Base-by-base conservation (phyloP, 2,888 invertebrate genomes). In the Conchocele bisecta region DNA sequence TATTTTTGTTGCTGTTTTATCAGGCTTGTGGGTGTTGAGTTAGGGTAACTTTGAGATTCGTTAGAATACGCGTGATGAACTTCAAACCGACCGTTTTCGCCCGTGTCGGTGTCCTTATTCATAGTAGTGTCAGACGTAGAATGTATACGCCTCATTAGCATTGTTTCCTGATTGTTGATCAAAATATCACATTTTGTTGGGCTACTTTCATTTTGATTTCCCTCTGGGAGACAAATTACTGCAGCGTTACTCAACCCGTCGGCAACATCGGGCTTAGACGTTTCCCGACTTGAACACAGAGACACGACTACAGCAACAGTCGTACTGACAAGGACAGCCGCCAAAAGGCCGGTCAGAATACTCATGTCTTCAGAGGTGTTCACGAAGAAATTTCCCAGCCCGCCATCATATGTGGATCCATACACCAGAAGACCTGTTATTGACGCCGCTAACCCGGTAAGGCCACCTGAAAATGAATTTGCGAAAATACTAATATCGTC, bases 311-410 rank as follows among this genome's bases (percentile, higher is more conserved):
- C 67, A 17, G 83, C 81, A 0, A 86, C 76, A 22, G 74, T 46
- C n/a, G 85, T 65, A 39, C 83, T 84, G 15, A n/a, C n/a, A n/a
- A n/a, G n/a, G n/a, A n/a, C n/a, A n/a, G n/a, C n/a, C n/a, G n/a
- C n/a, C n/a, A 13, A 44, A 26, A 33, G n/a, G 3, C 88, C 86
- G 2, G 86, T 79, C 28, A 88, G 61, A 9, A 89, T 79, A 26
- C 87, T 83, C 69, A 83, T 81, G 65, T 84, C 83, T 35, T 81
- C 65, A 1, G 84, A 81, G 1, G 84, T 85, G 65, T 85, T 87
- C 2, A 59, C 72, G 64, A 83, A 69, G 71, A 87, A 87, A 39
- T 86, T 72, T 3, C 64, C 42, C 26, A 87, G 68, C 6, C 87
- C 86, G 1, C 80, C 85, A 13, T 83, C 80, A 53, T 82, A 84